Evolutionary conservation across 1,140 invertebrate genomes (phyloP).

Genomic region (Zaprionus gabonicus): DNA sequence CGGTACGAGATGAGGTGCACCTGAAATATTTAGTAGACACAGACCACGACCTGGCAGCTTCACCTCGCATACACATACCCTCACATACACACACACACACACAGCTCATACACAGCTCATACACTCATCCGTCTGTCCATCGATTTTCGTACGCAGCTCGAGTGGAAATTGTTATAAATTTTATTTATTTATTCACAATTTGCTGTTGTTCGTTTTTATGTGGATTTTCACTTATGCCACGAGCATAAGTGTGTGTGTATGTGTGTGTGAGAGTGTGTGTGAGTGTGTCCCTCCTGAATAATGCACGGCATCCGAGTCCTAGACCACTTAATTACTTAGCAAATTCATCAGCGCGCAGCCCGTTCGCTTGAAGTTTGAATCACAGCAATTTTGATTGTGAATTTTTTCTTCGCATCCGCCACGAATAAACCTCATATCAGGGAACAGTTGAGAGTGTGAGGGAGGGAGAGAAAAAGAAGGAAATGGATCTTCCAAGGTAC

Average conservation of each 20-base stretch:
- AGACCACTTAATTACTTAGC: constrained; percentile 4
- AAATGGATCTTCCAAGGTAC: neutral
- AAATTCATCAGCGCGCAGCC: neutral
- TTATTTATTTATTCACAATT: constrained; percentile 26
- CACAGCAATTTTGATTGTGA: neutral
- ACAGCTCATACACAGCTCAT: neutral
- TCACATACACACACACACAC: neutral
- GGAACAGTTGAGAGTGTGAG: neutral
- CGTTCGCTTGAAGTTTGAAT: neutral
- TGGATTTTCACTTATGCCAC: neutral
- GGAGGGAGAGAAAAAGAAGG: neutral
- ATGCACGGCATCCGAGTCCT: neutral
- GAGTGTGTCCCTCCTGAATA: neutral
- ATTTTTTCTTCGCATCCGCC: neutral
- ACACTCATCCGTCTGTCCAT: neutral
- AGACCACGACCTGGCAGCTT: constrained; percentile 5
- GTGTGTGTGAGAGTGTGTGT: neutral
- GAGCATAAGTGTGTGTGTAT: neutral
- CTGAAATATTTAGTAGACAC: constrained; percentile 7
- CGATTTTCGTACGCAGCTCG: constrained; percentile 22
- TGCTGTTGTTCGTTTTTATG: constrained; percentile 11
- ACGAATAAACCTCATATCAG: neutral
- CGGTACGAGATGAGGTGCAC: constrained; percentile 1
- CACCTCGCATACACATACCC: neutral
- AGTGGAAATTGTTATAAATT: constrained; percentile 25